Evolutionary conservation across 1,140 invertebrate genomes (phyloP), one percentile per base, ranked within the genome.

Genomic region (Samia ricini): DNA sequence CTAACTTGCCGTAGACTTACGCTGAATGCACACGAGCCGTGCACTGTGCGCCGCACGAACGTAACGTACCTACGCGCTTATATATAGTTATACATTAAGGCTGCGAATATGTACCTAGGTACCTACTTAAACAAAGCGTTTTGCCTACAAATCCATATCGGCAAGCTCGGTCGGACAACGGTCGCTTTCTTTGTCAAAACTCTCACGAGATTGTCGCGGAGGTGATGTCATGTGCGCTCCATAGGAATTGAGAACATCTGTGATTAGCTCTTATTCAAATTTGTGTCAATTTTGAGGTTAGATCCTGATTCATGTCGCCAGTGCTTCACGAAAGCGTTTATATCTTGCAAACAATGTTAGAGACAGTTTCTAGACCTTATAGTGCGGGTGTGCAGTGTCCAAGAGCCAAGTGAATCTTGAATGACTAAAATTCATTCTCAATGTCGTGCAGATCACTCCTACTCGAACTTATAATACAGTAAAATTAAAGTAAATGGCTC

Each of bases 81-180:
- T 74, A 65, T 83, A 83, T 85, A 86, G 77, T 56, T 73, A 73
- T 68, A 70, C 76, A n/a, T 72, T 81, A 82, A 89, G 85, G 85
- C 86, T 86, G 83, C 74, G 64, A 81, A 75, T 86, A 83, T 79
- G 75, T 86, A 82, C 83, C 72, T 86, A 83, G 79, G 75, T 86
- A 82, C 83, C 72, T 84, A 86, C 80, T 86, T 82, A 86, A 87
- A 89, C 86, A 89, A 89, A 89, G 86, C 84, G 81, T 83, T 85
- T 80, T 79, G 79, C 82, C 74, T 82, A 79, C 77, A 81, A 85
- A 85, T 82, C 82, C 76, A 79, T 81, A 80, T 63, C 71, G 76
- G 74, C 69, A 68, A 65, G 61, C 72, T 69, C 66, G 70, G 67
- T 73, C 71, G 66, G 72, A 63, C 68, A 69, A 64, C 71, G 72